Conservation (phyloP, 2,797 vertebrate genomes). For the Scyliorhinus canicula region DNA sequence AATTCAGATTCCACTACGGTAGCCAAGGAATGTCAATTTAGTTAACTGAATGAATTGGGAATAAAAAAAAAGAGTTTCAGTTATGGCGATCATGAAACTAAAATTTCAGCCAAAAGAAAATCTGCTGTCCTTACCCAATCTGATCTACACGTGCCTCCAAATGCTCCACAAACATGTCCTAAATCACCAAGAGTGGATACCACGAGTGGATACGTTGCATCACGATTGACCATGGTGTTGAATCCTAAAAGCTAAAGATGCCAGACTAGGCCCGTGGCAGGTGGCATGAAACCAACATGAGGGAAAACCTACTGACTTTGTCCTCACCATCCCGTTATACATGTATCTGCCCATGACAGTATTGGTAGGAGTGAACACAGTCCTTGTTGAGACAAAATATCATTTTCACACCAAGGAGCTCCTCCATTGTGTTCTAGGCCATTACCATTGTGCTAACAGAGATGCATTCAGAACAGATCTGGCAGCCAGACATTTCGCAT, state of each 20-base stretch:
- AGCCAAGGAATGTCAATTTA: background rate
- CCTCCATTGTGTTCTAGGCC: background rate
- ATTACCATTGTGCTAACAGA: background rate
- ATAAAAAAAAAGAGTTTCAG: background rate
- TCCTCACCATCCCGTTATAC: background rate
- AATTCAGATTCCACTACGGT: background rate
- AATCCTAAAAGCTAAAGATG: background rate
- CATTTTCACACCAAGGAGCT: background rate
- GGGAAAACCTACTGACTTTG: background rate
- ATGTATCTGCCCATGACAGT: background rate
- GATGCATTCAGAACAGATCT: background rate
- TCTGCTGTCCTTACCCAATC: background rate
- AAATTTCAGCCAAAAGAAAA: background rate
- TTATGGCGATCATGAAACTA: background rate
- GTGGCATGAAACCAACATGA: background rate
- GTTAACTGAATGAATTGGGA: background rate
- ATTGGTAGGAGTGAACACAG: background rate
- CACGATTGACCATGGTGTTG: background rate
- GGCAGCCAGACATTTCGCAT: background rate
- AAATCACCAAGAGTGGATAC: background rate
- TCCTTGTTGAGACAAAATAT: background rate
- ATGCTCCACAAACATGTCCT: background rate
- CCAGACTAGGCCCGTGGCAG: background rate
- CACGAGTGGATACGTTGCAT: background rate
- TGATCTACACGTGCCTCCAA: background rate